Evolutionary conservation across 2,113 vertebrate genomes (phyloP), one percentile per base, ranked within the genome.

Genomic region (Scalopus aquaticus): DNA sequence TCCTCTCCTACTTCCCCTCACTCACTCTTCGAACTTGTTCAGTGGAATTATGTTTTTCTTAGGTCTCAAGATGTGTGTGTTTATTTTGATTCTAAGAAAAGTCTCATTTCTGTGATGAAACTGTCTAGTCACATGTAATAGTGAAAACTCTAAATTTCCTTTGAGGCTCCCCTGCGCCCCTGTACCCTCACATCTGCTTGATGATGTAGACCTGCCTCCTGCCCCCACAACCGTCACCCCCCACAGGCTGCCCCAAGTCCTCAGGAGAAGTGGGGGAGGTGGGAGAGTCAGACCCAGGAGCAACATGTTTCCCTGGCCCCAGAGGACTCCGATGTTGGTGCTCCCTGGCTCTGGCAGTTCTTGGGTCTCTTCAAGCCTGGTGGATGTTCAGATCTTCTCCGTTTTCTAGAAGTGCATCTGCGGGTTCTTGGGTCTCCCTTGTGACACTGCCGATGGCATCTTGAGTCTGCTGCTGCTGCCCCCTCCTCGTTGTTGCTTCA

Each of bases 401-500:
- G 15, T 64, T 65, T 42, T 30, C 32, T 30, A 42, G 22, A 82
- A 54, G 51, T 46, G 17, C 15, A 8, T 35, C 44, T 86, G 39
- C 49, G 54, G 32, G 28, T 26, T 70, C 35, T 56, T 24, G 42
- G 58, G 7, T 58, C 26, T 11, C 32, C 30, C 37, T 72, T 20
- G 42, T 22, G 65, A 83, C 26, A 6, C 9, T 5, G 26, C 35
- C 0, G 0, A 15, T 3, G n/a, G 60, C 32, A 37, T 9, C 11
- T 56, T 44, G 20, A 70, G 28, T 13, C 15, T 24, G 49, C 9
- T 49, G 51, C 26, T 24, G 49, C 9, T 49, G 44, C 16, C 20
- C 1, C 4, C 0, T 6, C 10, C 0, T 62, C 10, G 6, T 54
- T 20, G n/a, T 77, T 58, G 56, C 56, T 6, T 19, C 2, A 11